phyloP scores from a whole-genome alignment of 1,140 invertebrate genomes.

The Goniozus legneri region DNA sequence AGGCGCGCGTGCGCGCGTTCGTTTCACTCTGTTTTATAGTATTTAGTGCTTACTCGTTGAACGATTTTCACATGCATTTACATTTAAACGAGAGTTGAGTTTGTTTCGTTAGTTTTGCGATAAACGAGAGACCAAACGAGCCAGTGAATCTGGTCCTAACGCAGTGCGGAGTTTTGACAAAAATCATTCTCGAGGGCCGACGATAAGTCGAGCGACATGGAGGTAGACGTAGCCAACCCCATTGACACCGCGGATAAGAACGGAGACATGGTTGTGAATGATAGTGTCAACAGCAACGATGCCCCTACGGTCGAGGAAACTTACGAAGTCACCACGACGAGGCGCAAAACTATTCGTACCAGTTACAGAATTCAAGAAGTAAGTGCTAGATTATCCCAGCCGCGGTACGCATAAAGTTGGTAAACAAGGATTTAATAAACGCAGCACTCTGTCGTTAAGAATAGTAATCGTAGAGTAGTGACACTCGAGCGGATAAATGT shows the following conservation, averaged over 20 bases:
- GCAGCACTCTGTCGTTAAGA: no score
- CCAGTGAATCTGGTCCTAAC: no score
- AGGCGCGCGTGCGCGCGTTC: conserved; percentile 12
- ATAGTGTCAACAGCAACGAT: conserved; percentile 19
- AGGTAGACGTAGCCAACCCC: conserved; percentile 27
- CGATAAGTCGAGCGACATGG: conserved; percentile 31
- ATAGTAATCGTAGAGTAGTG: no score
- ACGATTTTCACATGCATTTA: no score
- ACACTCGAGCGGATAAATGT: no score
- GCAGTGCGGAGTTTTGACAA: no score
- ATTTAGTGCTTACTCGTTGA: no score
- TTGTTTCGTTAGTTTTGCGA: no score
- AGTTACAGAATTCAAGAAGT: conserved; percentile 67
- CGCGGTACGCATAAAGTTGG: neutral
- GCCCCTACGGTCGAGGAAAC: conserved; percentile 41
- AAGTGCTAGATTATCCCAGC: conserved; percentile 35
- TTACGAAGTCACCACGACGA: conserved; percentile 59
- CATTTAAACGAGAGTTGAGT: no score
- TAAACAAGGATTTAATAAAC: no score
- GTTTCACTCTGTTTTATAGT: neutral
- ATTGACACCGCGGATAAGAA: neutral
- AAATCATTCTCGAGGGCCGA: no score
- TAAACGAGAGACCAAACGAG: no score
- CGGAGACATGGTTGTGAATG: conserved; percentile 9
- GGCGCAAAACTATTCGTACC: conserved; percentile 61